These are phyloP conservation scores for Cephus nigrinus DNA, from an alignment of 2,888 invertebrate species.

Conservation along the genomic window DNA sequence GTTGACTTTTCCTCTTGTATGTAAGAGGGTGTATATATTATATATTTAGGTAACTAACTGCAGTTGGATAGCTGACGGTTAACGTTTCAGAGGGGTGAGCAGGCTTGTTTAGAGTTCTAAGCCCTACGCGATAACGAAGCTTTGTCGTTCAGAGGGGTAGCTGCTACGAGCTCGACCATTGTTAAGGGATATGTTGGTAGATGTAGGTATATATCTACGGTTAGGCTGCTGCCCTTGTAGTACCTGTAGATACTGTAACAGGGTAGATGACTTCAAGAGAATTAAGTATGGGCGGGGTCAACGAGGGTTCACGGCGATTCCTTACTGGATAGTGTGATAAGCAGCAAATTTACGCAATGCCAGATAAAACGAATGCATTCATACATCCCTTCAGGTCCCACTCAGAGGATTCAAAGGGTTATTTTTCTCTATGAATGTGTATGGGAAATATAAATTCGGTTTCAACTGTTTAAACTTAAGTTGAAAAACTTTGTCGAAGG, in stretches of 20 bases:
- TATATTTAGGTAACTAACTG: background rate
- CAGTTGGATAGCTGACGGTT: background rate
- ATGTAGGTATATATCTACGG: too few species aligned
- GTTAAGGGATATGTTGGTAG: background rate
- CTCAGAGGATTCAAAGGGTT: too few species aligned
- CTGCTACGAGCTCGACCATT: background rate
- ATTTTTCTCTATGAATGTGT: too few species aligned
- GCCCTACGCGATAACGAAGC: background rate
- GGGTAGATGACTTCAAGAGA: background rate
- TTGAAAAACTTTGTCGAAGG: background rate
- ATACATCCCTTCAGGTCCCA: background rate
- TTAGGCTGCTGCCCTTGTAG: too few species aligned
- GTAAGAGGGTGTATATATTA: background rate
- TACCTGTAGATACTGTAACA: too few species aligned
- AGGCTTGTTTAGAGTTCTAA: background rate
- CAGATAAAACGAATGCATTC: conserved; percentile 12
- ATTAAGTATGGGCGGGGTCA: background rate
- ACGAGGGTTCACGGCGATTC: conserved; percentile 1
- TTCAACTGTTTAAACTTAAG: too few species aligned
- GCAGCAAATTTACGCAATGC: conserved; percentile 19
- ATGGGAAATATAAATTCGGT: too few species aligned
- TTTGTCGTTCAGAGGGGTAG: background rate
- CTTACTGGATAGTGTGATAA: conserved; percentile 13
- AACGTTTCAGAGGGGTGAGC: background rate
- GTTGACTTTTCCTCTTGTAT: background rate